phyloP scores from a whole-genome alignment of 92 coral and sea anemone species.

The Palythoa caribaeorum region DNA sequence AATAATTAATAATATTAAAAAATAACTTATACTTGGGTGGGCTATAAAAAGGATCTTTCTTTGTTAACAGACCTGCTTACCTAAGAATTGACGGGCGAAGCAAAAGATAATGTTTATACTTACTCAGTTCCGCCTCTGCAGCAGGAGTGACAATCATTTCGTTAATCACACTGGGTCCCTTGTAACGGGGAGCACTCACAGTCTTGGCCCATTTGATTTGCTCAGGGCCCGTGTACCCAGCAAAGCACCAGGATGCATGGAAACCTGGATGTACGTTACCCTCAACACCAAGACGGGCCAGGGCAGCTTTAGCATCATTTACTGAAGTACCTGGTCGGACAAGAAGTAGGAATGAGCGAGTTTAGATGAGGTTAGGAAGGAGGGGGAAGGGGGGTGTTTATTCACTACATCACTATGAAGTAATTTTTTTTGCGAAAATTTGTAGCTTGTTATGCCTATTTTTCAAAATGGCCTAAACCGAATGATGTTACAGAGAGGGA shows the following conservation, averaged over 20 bases:
- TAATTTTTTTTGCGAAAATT: too few relatives aligned
- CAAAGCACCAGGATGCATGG: constrained; percentile 98
- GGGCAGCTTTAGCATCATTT: constrained; percentile 87
- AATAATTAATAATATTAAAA: too few relatives aligned
- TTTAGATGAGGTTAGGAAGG: background rate
- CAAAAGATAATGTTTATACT: constrained; percentile 36
- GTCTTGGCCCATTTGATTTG: constrained; percentile 90
- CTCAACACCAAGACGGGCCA: constrained; percentile 82
- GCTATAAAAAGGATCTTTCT: too few relatives aligned
- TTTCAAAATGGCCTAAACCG: too few relatives aligned
- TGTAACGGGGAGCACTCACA: constrained; percentile 75
- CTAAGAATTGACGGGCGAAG: background rate
- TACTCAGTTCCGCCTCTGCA: constrained; percentile 88
- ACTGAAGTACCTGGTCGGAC: constrained; percentile 82
- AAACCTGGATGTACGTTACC: constrained; percentile 98
- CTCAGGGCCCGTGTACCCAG: constrained; percentile 99
- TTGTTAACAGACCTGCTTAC: too few relatives aligned
- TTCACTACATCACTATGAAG: too few relatives aligned
- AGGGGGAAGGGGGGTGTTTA: background rate
- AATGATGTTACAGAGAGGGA: too few relatives aligned
- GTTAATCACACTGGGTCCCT: constrained; percentile 94
- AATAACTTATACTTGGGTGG: too few relatives aligned
- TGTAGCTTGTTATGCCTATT: too few relatives aligned
- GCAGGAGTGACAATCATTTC: constrained; percentile 94
- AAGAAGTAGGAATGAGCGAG: background rate